A percentile compares a stretch with the other conserved stretches of the same genome.
Evolutionary conservation across 2,113 vertebrate genomes (phyloP).

Genomic region (Felis catus): F.catus_Fca126_mat1.0 CM031417.1:95556001-95556500

Average conservation of each 20-base stretch:
- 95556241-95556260: neutral
- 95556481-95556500: neutral
- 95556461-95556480: neutral
- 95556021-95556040: neutral
- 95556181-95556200: neutral
- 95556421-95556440: neutral
- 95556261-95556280: neutral
- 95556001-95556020: neutral
- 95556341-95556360: neutral
- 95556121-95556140: neutral
- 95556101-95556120: fast-evolving
- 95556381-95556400: neutral
- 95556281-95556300: neutral
- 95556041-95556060: fast-evolving
- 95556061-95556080: neutral
- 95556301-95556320: neutral
- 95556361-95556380: neutral
- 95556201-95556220: neutral
- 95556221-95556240: neutral
- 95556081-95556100: neutral
- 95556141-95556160: neutral
- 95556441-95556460: neutral
- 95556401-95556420: neutral
- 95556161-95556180: neutral
- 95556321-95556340: neutral